Conservation (phyloP, 2,797 vertebrate species). For the Microhierax caerulescens region DNA sequence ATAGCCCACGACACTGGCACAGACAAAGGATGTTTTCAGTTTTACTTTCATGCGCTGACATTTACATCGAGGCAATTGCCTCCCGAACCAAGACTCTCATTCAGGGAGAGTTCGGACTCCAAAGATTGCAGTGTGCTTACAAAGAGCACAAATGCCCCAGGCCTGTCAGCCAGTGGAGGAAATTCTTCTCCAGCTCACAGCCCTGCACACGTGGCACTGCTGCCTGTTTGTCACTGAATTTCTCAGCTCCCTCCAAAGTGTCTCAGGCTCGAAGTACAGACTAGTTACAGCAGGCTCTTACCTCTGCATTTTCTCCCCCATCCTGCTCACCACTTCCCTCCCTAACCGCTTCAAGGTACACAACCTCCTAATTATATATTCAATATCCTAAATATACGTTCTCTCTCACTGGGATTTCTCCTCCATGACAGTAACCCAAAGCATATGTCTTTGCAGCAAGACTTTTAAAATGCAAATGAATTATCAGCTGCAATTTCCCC, state of each 20-base stretch:
- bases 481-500: neutral
- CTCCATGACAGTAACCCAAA: neutral
- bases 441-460: neutral
- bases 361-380: neutral
- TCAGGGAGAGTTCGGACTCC: neutral
- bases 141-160: neutral
- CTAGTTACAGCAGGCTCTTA: neutral
- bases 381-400: too few relatives aligned
- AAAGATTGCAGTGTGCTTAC: neutral
- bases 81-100: neutral
- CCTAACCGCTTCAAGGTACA: neutral
- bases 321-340: neutral
- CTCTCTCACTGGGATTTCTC: neutral
- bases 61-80: neutral
- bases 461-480: neutral
- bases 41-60: neutral
- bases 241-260: neutral
- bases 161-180: neutral
- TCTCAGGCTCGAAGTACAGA: neutral
- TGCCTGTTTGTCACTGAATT: neutral
- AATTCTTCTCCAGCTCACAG: neutral
- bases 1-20: neutral
- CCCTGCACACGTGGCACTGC: neutral
- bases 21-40: slow-evolving; percentile 43
- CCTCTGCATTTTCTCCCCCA: neutral